These are phyloP conservation scores for Automeris io DNA, from an alignment of 2,888 invertebrate genomes.

Conservation along the genomic window DNA sequence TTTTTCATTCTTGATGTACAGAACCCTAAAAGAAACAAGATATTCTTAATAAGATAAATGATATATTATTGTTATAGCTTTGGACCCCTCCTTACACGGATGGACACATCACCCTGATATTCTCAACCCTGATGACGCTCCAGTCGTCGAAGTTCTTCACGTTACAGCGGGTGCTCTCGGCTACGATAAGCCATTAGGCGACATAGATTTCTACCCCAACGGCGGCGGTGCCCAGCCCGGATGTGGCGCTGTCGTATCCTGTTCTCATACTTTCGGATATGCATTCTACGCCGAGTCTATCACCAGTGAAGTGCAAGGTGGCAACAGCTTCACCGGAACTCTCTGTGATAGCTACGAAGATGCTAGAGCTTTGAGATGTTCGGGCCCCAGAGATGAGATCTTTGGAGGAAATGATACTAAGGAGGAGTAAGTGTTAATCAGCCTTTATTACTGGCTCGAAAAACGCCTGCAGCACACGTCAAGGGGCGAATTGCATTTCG, in stretches of 20 bases:
- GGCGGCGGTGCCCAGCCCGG: conserved; percentile 50
- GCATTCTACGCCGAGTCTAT: conserved; percentile 58
- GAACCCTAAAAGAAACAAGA: no score
- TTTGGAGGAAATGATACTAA: conserved; percentile 51
- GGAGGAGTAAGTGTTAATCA: conserved; percentile 29
- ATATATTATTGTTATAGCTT: no score
- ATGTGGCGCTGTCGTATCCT: conserved; percentile 36
- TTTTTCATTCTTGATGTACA: no score
- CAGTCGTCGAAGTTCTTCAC: conserved; percentile 58
- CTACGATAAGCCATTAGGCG: conserved; percentile 56
- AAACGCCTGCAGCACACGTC: no score
- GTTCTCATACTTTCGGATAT: conserved; percentile 46
- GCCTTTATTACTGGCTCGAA: not conserved
- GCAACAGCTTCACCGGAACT: conserved; percentile 46
- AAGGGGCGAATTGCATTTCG: not conserved
- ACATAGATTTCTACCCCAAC: conserved; percentile 62
- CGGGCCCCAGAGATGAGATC: conserved; percentile 32
- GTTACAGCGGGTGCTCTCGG: conserved; percentile 47
- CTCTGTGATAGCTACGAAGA: conserved; percentile 41
- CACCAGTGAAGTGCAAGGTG: conserved; percentile 22
- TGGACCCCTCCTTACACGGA: conserved; percentile 60
- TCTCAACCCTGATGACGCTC: conserved; percentile 41
- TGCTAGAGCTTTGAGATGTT: conserved; percentile 36
- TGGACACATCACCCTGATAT: conserved; percentile 58
- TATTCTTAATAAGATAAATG: no score